These are phyloP conservation scores for Heliconius melpomene DNA, from an alignment of 1,140 invertebrate species.

Conservation along the genomic window DNA sequence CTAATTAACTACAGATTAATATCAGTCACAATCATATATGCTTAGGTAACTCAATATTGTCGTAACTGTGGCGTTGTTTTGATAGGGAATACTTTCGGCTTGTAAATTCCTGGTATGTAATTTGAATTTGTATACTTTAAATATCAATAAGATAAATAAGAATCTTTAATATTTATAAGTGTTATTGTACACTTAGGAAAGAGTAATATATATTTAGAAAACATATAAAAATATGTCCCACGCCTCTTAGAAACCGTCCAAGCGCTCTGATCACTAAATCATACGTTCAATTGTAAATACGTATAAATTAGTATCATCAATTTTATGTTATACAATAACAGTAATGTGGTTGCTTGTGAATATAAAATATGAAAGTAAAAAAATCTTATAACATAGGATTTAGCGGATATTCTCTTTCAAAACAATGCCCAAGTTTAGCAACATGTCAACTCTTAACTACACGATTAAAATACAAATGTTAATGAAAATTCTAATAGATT, in stretches of 20 bases:
- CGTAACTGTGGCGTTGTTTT: constrained; percentile 39
- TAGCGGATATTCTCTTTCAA: constrained; percentile 21
- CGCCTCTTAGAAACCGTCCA: too few relatives aligned
- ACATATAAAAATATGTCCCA: too few relatives aligned
- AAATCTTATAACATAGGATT: too few relatives aligned
- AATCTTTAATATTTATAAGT: too few relatives aligned
- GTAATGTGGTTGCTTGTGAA: too few relatives aligned
- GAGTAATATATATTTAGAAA: too few relatives aligned
- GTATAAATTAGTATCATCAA: too few relatives aligned
- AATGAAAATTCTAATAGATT: constrained; percentile 46
- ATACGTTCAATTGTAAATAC: too few relatives aligned
- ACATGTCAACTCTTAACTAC: constrained; percentile 46
- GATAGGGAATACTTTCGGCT: background rate
- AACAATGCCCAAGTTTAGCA: constrained; percentile 39
- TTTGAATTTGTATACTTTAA: background rate
- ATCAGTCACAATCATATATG: constrained; percentile 64
- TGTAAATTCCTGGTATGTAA: background rate
- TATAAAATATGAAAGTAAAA: too few relatives aligned
- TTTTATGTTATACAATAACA: too few relatives aligned
- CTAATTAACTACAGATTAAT: constrained; percentile 54
- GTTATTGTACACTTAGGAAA: too few relatives aligned
- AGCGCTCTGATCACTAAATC: too few relatives aligned
- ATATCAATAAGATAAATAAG: background rate
- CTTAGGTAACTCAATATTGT: constrained; percentile 64
- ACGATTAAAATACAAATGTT: constrained; percentile 46